Base-by-base conservation (phyloP, 2,797 vertebrate species). In the Cryptoprocta ferox region DNA sequence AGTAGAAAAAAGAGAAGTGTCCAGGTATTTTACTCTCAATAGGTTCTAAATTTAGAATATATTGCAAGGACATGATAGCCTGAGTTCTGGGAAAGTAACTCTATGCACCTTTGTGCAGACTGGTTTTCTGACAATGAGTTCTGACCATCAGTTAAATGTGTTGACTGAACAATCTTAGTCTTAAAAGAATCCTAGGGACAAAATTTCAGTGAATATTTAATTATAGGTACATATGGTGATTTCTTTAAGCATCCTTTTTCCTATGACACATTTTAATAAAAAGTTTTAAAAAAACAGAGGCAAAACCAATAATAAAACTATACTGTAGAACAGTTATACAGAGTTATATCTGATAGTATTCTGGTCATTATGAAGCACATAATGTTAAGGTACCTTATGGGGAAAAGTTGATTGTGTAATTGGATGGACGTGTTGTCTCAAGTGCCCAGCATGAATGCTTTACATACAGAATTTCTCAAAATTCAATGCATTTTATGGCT, bases 271-370 rank as follows among this genome's bases (percentile, higher is more conserved):
- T 85, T 93, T 32, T 90, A 78, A n/a, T 30, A 8, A 81, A 21
- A 93, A 48, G 6, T 63, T 93, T 45, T 42, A 59, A 37, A 45
- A 94, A 87, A 92, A 8, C 39, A 91, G 66, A 66, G 56, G n/a
- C 5, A 91, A 83, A 93, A 53, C 16, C 37, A 91, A 26, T 92
- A 65, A n/a, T 80, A 75, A 93, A 95, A 61, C 65, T 83, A 18
- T 48, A 15, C 13, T 92, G 21, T 87, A 85, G 21, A 59, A 26
- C 24, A 66, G 63, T 73, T 96, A 4, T 28, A 11, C 28, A 53
- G 35, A 91, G 28, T 75, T 71, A 35, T 21, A 86, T 66, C 28
- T 65, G 39, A 39, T 76, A 94, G 6, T 39, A 65, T 42, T 42
- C 15, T 65, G 9, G 24, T 80, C 30, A 18, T 87, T 93, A n/a